Evolutionary conservation across 2,797 vertebrate species (phyloP).

Genomic region (Phataginus tricuspis): DNA sequence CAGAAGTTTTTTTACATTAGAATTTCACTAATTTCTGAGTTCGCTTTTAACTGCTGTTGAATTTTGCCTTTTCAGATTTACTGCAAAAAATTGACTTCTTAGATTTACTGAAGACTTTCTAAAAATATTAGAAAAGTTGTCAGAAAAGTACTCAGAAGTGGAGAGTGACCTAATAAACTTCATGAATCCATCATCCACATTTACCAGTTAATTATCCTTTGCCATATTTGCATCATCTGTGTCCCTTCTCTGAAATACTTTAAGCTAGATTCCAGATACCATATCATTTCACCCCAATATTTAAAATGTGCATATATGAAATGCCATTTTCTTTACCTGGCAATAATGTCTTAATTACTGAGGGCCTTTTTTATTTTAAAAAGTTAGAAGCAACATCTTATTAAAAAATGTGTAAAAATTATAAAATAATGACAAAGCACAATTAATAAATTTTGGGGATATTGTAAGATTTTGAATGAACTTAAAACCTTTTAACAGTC

Average conservation of each 20-base stretch:
- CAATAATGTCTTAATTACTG: background rate
- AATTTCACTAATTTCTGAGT: slow-evolving; percentile 25
- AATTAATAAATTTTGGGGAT: background rate
- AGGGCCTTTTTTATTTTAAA: slow-evolving; percentile 15
- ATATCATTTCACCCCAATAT: background rate
- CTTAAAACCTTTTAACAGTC: background rate
- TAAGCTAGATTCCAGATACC: background rate
- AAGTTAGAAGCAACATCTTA: background rate
- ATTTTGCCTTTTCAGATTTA: slow-evolving; percentile 47
- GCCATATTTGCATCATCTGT: background rate
- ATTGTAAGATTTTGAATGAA: slow-evolving; percentile 11
- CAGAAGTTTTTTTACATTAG: background rate
- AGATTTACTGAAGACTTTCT: background rate
- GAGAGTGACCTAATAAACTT: background rate
- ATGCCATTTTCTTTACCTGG: background rate
- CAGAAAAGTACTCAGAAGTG: background rate
- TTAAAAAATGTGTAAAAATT: background rate
- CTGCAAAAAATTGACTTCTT: slow-evolving; percentile 1
- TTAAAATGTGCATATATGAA: background rate
- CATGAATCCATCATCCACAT: no score
- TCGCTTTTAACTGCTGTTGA: slow-evolving; percentile 20
- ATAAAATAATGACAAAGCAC: background rate
- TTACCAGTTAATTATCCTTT: background rate
- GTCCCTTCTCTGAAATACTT: background rate
- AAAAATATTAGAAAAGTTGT: slow-evolving; percentile 6